Conservation (phyloP, 2,113 vertebrate genomes). For the Sisor rabdophorus region DNA sequence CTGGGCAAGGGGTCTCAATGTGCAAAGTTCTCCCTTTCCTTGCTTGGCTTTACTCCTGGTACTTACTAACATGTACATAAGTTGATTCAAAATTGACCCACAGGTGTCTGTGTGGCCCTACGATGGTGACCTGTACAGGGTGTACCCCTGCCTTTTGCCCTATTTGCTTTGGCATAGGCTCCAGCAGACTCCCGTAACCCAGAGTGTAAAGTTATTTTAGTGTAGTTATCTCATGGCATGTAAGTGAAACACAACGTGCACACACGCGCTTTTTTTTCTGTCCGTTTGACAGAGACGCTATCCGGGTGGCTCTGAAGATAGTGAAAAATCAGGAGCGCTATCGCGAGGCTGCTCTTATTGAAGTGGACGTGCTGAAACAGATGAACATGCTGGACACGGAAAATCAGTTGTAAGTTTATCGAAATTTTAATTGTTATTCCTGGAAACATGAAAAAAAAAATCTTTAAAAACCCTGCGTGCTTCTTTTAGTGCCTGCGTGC, state of each 20-base stretch:
- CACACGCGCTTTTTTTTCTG: too few species aligned
- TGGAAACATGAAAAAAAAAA: background rate
- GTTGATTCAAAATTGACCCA: too few species aligned
- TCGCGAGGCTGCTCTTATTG: conserved; percentile 82
- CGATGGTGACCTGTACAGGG: too few species aligned
- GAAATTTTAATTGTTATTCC: background rate
- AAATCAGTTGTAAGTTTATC: conserved; percentile 66
- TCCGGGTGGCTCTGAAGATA: conserved; percentile 88
- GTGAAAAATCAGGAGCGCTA: conserved; percentile 87
- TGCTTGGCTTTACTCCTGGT: too few species aligned
- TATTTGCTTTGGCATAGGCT: too few species aligned
- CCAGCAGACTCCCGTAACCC: too few species aligned
- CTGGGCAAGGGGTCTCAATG: too few species aligned
- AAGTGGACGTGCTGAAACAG: conserved; percentile 87
- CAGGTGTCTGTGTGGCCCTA: too few species aligned
- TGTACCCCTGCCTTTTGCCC: too few species aligned
- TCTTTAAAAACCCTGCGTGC: background rate
- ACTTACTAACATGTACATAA: too few species aligned
- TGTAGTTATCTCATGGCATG: background rate
- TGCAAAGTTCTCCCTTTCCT: too few species aligned
- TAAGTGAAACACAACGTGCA: background rate
- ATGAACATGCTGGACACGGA: conserved; percentile 82
- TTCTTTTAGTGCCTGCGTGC: conserved; percentile 79
- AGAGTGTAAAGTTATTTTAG: too few species aligned
- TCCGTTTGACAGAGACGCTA: conserved; percentile 61